phyloP scores from a whole-genome alignment of 1,140 invertebrate genomes.

The Monomorium pharaonis region DNA sequence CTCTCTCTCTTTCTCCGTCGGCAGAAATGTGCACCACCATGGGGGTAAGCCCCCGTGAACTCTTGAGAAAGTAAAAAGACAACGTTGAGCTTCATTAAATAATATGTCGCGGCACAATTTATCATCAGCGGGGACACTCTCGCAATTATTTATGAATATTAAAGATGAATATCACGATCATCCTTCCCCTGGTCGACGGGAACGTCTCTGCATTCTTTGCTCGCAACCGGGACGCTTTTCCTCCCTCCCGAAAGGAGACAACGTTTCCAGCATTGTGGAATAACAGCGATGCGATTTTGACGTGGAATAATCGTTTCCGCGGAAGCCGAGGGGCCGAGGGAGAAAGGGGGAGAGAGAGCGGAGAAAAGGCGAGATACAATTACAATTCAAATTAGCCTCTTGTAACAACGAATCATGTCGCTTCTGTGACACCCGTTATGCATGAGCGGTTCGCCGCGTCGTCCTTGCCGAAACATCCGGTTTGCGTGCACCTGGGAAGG shows the following conservation, averaged over 20 bases:
- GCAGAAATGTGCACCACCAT: neutral
- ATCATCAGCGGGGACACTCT: neutral
- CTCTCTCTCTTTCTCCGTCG: neutral
- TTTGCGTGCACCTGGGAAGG: slow-evolving; percentile 66
- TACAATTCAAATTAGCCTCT: slow-evolving; percentile 53
- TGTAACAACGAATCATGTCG: slow-evolving; percentile 43
- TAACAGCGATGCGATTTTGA: slow-evolving; percentile 21
- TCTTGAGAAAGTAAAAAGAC: neutral
- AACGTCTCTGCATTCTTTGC: neutral
- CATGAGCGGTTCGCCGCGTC: slow-evolving; percentile 38
- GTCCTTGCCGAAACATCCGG: slow-evolving; percentile 72
- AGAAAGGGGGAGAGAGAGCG: neutral
- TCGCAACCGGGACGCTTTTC: neutral
- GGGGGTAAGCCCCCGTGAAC: neutral
- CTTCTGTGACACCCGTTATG: slow-evolving; percentile 44
- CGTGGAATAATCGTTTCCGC: slow-evolving; percentile 49
- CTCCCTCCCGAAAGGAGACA: neutral
- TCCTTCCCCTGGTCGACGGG: neutral
- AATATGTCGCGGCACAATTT: neutral
- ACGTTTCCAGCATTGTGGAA: neutral
- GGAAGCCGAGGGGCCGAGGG: neutral
- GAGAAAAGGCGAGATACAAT: slow-evolving; percentile 22
- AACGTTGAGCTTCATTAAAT: neutral
- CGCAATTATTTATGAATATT: neutral
- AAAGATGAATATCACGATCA: neutral